phyloP scores from a whole-genome alignment of 2,797 vertebrate species.

The Columba guinea region DNA sequence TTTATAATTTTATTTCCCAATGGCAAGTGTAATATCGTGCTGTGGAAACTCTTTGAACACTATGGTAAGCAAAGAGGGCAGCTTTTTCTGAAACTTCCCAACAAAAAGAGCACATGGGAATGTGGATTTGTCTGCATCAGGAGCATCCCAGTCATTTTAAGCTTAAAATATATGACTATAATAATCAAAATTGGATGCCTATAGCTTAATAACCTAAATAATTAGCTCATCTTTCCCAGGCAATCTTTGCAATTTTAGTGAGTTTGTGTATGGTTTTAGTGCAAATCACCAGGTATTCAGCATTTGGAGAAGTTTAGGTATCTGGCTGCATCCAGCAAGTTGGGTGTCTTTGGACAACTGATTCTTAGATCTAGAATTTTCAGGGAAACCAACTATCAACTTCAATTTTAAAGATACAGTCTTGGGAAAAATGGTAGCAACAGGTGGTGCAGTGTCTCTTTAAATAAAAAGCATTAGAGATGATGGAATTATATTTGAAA shows the following conservation, averaged over 20 bases:
- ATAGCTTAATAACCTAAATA: not conserved
- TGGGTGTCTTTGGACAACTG: not conserved
- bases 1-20: not conserved
- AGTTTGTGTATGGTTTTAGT: not conserved
- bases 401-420: conserved; percentile 20
- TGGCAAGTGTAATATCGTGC: not conserved
- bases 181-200: not conserved
- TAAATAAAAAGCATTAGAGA: conserved; percentile 1
- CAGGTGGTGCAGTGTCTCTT: not conserved
- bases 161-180: not conserved
- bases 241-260: not conserved
- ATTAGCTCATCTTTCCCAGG: not conserved
- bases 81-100: not conserved
- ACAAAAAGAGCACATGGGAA: not conserved
- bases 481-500: conserved; percentile 12
- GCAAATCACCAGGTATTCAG: not conserved
- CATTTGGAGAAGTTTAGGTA: not conserved
- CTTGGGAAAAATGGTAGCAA: not conserved
- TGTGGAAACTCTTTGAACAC: not conserved
- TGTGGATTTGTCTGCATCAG: not conserved
- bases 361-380: not conserved
- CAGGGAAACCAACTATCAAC: not conserved
- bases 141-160: not conserved
- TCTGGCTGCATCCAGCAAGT: not conserved
- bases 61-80: not conserved